Percentiles rank a stretch among this genome's conserved stretches.
These are phyloP conservation scores for Lophura nycthemera DNA, from an alignment of 2,113 vertebrate species.

Conservation along the genomic window DNA sequence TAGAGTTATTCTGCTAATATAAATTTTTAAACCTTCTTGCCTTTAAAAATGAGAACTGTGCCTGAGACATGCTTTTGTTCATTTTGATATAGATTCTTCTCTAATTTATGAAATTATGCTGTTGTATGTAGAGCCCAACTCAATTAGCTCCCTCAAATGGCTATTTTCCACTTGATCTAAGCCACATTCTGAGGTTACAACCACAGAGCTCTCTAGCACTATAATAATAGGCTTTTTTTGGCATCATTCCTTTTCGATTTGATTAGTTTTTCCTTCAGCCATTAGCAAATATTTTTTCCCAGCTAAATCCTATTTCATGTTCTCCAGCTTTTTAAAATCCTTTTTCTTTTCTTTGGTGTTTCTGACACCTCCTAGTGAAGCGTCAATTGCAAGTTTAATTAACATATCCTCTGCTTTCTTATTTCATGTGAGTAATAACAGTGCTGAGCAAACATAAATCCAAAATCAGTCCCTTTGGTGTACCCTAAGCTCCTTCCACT, in stretches of 20 bases:
- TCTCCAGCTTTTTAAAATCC: background rate
- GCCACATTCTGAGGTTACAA: background rate
- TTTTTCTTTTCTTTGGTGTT: background rate
- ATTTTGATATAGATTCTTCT: conserved; percentile 31
- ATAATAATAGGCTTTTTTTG: background rate
- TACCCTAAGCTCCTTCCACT: background rate
- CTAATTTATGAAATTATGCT: conserved; percentile 15
- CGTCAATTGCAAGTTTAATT: conserved; percentile 48
- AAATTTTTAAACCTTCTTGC: background rate
- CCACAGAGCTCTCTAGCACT: background rate
- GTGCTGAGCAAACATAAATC: background rate
- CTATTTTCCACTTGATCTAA: conserved; percentile 47
- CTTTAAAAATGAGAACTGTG: background rate
- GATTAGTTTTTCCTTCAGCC: background rate
- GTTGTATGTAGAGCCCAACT: background rate
- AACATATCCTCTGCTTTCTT: background rate
- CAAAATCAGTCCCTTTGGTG: background rate
- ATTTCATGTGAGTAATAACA: background rate
- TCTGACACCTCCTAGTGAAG: conserved; percentile 1
- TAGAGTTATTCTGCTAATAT: background rate
- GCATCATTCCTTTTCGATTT: background rate
- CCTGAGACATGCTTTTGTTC: background rate
- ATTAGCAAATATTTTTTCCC: background rate
- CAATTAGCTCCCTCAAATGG: conserved; percentile 20
- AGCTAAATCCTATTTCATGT: background rate